Evolutionary conservation across 2,888 invertebrate species (phyloP), one percentile per base, ranked within the genome.

Genomic region (Myopa testacea): DNA sequence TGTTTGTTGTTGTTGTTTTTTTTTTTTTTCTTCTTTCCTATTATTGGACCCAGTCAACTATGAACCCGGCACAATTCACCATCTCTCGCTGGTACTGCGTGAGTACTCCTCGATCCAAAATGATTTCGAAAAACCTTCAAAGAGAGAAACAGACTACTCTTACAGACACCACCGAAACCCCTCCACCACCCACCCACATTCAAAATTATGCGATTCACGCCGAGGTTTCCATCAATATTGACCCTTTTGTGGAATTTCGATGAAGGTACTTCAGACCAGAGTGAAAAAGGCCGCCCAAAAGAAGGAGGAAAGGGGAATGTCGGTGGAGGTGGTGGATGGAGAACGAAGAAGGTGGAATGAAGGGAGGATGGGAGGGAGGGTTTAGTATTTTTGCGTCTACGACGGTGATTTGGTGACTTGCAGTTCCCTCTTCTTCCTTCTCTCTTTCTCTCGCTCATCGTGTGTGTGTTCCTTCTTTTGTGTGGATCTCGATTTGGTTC

Each of bases 201-300:
- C 7, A 6, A 45, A 74, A 63, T 74, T 65, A 74, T 74, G 65
- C 65, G 74, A 65, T 74, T 74, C 71, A 55, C 10, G 14, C 16
- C n/a, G 55, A n/a, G 2, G 14, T 55, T 1, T 60, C 34, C 75
- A 75, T 69, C 58, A 75, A 69, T 75, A 69, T 75, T 75, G 75
- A 75, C 75, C 75, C 69, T 58, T 75, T 69, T 69, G 74, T 50
- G 74, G 62, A 60, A 19, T 38, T 10, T 26, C 45, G 7, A 65
- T 6, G 37, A 62, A n/a, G 37, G 65, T 37, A 8, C 34, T 16
- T 6, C 58, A 4, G 58, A 3, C 16, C 58, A 58, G 12, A 58
- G 19, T n/a, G 58, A 26, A 26, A 26, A 5, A 16, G 5, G 4
- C 40, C 8, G 55, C 16, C 16, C 34, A 19, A 52, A 55, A 10